These are phyloP conservation scores for Calyptommatus sinebrachiatus DNA, from an alignment of 2,113 vertebrate species.

Conservation along the genomic window DNA sequence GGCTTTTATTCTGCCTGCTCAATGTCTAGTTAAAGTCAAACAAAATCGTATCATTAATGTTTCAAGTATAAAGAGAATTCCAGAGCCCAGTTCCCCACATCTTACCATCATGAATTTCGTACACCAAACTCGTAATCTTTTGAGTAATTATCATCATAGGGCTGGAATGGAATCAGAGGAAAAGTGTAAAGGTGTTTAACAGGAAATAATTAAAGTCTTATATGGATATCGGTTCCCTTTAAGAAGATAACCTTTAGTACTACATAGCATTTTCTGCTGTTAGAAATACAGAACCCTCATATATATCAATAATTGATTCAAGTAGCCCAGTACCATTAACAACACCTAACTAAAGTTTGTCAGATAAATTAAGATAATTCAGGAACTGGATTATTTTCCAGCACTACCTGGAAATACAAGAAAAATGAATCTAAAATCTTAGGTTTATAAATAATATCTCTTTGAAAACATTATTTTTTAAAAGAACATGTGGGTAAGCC, in stretches of 20 bases:
- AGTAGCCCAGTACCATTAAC: too few relatives aligned
- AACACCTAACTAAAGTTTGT: too few relatives aligned
- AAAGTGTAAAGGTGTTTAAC: slow-evolving; percentile 34
- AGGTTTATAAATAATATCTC: too few relatives aligned
- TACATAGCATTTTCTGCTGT: not conserved
- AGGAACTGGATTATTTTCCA: too few relatives aligned
- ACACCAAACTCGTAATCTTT: slow-evolving; percentile 98
- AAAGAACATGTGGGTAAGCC: too few relatives aligned
- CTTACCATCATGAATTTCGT: slow-evolving; percentile 97
- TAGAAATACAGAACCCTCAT: too few relatives aligned
- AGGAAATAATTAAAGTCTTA: not conserved
- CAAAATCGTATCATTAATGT: not conserved
- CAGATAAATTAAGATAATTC: too few relatives aligned
- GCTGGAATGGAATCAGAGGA: slow-evolving; percentile 66
- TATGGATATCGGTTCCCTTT: not conserved
- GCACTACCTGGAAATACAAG: too few relatives aligned
- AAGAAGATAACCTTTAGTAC: not conserved
- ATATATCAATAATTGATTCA: too few relatives aligned
- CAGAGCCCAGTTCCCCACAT: not conserved
- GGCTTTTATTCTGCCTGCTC: not conserved
- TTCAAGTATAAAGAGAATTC: not conserved
- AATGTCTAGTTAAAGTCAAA: not conserved
- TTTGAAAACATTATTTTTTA: too few relatives aligned
- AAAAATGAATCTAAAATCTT: too few relatives aligned
- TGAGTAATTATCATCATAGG: slow-evolving; percentile 99